Percentiles rank a stretch among this genome's conserved stretches.
These are phyloP conservation scores for Clarias gariepinus DNA, from an alignment of 2,113 vertebrate genomes.

Conservation along the genomic window DNA sequence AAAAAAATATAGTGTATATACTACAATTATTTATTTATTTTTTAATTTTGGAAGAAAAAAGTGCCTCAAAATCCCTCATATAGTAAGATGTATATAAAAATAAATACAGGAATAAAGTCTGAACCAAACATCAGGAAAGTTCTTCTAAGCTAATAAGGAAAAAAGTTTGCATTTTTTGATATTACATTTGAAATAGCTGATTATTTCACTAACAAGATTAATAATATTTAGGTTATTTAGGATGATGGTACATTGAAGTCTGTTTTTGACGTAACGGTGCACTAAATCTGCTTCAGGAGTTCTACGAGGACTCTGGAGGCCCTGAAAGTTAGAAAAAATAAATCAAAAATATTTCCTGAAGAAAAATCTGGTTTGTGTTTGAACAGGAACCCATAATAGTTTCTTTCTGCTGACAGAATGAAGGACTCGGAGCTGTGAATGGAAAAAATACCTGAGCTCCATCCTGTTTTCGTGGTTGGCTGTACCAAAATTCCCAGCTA, in stretches of 20 bases:
- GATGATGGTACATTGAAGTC: neutral
- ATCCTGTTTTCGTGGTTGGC: slow-evolving; percentile 22
- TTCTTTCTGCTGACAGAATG: slow-evolving; percentile 9
- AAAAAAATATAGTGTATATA: no score
- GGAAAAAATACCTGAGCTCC: neutral
- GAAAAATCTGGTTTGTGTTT: neutral
- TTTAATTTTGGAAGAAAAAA: neutral
- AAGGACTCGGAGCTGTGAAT: slow-evolving; percentile 52
- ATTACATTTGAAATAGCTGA: neutral
- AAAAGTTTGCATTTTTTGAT: neutral
- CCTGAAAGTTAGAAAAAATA: neutral
- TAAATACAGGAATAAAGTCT: neutral
- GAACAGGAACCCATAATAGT: neutral
- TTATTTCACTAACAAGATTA: neutral
- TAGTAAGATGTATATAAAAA: neutral
- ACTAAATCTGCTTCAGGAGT: neutral
- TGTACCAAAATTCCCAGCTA: slow-evolving; percentile 14
- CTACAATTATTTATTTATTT: neutral
- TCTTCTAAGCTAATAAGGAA: neutral
- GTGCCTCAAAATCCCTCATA: no score
- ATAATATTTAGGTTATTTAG: neutral
- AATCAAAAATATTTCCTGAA: neutral
- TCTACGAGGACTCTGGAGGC: neutral
- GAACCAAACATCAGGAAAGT: neutral
- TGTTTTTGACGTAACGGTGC: neutral